Base-by-base conservation (phyloP, 2,888 invertebrate genomes). In the Tuberolachnus salignus region DNA sequence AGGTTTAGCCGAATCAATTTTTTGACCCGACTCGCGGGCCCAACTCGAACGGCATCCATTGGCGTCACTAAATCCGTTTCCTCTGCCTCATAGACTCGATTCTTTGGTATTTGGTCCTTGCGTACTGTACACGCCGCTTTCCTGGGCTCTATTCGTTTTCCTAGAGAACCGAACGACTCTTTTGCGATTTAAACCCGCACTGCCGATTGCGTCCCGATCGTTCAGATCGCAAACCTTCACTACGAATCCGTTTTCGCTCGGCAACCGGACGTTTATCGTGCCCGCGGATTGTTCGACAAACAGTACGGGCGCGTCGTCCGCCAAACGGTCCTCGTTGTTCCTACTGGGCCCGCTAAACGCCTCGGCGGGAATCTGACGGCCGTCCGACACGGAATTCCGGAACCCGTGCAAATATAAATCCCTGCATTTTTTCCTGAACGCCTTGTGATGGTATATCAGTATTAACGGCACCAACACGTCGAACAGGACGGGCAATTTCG, bases 381-480 rank as follows among this genome's bases (percentile, higher is more conserved):
- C 78, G 42, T 78, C 78, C 34, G 78, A 78, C 3, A 78, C 78
- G 67, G 78, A 67, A 55, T 78, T 78, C n/a, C 69, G 8, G 42
- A 78, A 78, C 3, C 78, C 78, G n/a, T 78, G 78, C 23, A 78
- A 69, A 42, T 78, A 78, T 9, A 78, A 51, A 1, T 78, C 78
- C 13, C 78, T n/a, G 4, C 78, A 78, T 69, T 78, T 78, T 66
- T 78, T 78, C 4, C 78, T 13, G 26, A 69, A 78, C 46, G 13
- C 78, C 34, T 78, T 78, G 3, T 78, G 78, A 11, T 69, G 51
- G 21, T 78, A 69, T 19, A 78, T 59, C 2, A 78, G 16, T 1
- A 78, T 13, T 16, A 78, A 23, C 13, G 78, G 78, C 6, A 78
- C 78, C 6, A 78, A 44, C 14, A 69, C 34, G 16, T 78, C 78